Evolutionary conservation across 2,113 vertebrate species (phyloP), one percentile per base, ranked within the genome.

Genomic region (Megaptera novaeangliae): DNA sequence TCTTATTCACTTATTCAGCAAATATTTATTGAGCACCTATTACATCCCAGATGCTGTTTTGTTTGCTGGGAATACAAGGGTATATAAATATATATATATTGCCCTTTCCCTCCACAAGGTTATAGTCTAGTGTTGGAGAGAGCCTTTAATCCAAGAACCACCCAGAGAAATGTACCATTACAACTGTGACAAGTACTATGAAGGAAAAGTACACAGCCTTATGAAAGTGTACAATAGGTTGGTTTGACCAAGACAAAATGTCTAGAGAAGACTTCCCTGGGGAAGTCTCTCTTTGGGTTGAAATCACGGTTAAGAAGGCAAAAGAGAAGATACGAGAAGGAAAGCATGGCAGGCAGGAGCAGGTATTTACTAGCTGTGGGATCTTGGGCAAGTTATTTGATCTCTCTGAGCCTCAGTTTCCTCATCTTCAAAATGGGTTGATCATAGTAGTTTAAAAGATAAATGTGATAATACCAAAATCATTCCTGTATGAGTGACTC

Each of bases 141-240:
- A 71, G 31, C 57, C 61, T 49, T 82, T 49, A 57, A 71, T 36
- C 75, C 31, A 23, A 21, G 44, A 57, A 46, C 23, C 39, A 14
- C 29, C 64, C 64, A 72, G 55, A 55, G 64, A 80, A 64, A 72
- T 55, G 18, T 5, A 75, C 3, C 15, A 3, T 27, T 25, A 21
- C 6, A 64, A 4, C 63, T 5, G 25, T 36, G 46, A n/a, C 6
- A 8, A 5, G 55, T 3, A 34, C 77, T 14, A 2, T 0, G 2
- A 59, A 6, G 23, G 52, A 21, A n/a, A 7, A n/a, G n/a, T 8
- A 5, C 25, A 17, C 5, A 55, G 52, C 13, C 8, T 57, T 11
- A 10, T 1, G n/a, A 13, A 57, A 31, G 15, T 21, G 29, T 17
- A 1, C 13, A 5, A 5, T 1, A 21, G 12, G 2, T 4, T 6